Base-by-base conservation (phyloP, 2,113 vertebrate genomes). In the Cyanistes caeruleus region DNA sequence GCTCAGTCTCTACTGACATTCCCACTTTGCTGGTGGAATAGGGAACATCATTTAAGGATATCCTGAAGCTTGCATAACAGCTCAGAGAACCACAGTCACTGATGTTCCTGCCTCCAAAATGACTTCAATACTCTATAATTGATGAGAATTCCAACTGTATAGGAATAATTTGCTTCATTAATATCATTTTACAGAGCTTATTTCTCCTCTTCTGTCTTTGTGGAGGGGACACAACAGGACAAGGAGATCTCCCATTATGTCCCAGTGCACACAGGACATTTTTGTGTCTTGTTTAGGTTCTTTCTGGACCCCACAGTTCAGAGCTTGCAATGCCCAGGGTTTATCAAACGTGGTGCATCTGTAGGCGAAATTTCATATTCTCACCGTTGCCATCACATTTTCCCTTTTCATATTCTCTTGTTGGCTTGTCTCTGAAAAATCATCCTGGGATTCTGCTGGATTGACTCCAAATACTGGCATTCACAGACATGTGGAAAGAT, bases 361-460 rank as follows among this genome's bases (percentile, higher is more conserved):
- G 3, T 23, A 28, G 59, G 55, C 93, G 58, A 86, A 86, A 93
- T 70, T 37, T 33, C 48, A 17, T n/a, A 28, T 31, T 75, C 33
- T 49, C 17, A 0, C 33, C 52, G 5, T 55, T 63, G 30, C 18
- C 35, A 56, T 75, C 76, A 44, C 19, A 41, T 90, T 94, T 96
- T 84, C 27, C n/a, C 10, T 90, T 91, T 93, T 74, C 52, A 44
- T 90, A 55, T 52, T 75, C 39, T 90, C 53, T 20, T 77, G 72
- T n/a, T 78, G 79, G 30, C 39, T 35, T 60, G 52, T 70, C 22
- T 93, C n/a, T 89, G 25, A 84, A 58, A 92, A 95, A 86, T 78
- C 58, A 84, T 52, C 60, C 39, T 35, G 64, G 55, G 52, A 92
- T 85, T 74, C 55, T 77, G 28, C 56, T 88, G 87, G 92, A 67